phyloP scores from a whole-genome alignment of 2,797 vertebrate species.

The Chaetodon trifasciatus region DNA sequence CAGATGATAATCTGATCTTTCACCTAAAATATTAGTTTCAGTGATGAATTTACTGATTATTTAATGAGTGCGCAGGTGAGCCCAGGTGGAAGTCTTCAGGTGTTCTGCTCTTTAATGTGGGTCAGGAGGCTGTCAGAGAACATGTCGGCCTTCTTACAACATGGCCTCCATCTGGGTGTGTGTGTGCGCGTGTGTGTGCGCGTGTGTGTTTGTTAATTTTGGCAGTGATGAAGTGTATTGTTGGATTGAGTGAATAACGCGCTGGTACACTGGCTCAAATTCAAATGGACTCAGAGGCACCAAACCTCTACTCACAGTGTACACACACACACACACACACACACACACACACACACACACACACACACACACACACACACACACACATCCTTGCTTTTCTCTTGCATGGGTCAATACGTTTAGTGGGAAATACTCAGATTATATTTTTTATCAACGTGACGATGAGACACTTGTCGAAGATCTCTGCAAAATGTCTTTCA shows the following conservation, averaged over 20 bases:
- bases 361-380: constrained; percentile 4
- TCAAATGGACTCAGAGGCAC: constrained; percentile 19
- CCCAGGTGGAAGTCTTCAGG: not conserved
- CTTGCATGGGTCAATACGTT: not conserved
- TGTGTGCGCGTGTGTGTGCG: not conserved
- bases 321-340: constrained; percentile 5
- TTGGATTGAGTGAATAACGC: constrained; percentile 41
- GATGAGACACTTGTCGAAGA: too few species aligned
- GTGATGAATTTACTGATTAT: too few species aligned
- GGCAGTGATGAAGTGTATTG: constrained; percentile 54
- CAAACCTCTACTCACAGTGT: not conserved
- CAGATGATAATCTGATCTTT: too few species aligned
- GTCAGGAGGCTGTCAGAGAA: not conserved
- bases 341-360: constrained; percentile 10
- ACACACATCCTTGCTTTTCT: not conserved
- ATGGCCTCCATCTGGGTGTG: not conserved
- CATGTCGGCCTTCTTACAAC: too few species aligned
- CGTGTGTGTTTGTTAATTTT: constrained; percentile 25
- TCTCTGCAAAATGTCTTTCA: too few species aligned
- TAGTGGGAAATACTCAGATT: not conserved
- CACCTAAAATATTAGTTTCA: too few species aligned
- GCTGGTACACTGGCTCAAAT: constrained; percentile 34
- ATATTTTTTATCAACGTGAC: too few species aligned
- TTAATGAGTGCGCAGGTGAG: not conserved
- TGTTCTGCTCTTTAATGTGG: not conserved